A percentile compares a stretch with the other conserved stretches of the same genome.
These are phyloP conservation scores for Gopherus evgoodei DNA, from an alignment of 2,113 vertebrate genomes.

Conservation along the genomic window DNA sequence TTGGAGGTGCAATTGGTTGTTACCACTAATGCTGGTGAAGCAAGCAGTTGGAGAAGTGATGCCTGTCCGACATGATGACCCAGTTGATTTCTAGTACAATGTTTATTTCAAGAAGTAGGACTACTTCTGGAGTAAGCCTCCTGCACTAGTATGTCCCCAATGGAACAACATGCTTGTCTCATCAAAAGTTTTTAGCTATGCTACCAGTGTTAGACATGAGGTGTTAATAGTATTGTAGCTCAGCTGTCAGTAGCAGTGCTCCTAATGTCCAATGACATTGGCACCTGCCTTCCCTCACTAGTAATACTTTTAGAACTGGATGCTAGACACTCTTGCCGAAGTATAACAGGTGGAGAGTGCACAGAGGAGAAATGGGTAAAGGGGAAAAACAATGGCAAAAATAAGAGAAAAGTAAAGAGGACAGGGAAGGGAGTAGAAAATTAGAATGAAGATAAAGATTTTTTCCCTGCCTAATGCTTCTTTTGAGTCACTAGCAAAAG, in stretches of 20 bases:
- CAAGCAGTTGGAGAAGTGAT: neutral
- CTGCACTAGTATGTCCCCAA: neutral
- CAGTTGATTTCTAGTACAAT: neutral
- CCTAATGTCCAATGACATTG: neutral
- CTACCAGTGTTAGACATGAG: neutral
- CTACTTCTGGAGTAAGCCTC: neutral
- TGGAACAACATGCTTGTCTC: neutral
- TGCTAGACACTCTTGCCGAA: neutral
- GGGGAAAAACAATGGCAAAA: neutral
- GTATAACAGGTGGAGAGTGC: neutral
- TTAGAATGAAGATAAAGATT: neutral
- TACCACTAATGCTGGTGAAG: slow-evolving; percentile 43
- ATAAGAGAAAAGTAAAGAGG: neutral
- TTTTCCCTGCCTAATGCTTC: neutral
- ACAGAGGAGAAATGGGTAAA: neutral
- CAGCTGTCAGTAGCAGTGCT: neutral
- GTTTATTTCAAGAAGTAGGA: neutral
- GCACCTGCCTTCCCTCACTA: neutral
- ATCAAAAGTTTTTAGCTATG: neutral
- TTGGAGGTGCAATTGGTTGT: slow-evolving; percentile 37
- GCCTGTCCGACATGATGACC: neutral
- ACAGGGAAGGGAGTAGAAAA: neutral
- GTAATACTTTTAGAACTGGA: neutral
- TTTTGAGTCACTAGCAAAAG: neutral
- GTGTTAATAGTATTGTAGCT: neutral